Evolutionary conservation across 2,888 invertebrate genomes (phyloP), one percentile per base, ranked within the genome.

Genomic region (Eremobia ochroleuca): DNA sequence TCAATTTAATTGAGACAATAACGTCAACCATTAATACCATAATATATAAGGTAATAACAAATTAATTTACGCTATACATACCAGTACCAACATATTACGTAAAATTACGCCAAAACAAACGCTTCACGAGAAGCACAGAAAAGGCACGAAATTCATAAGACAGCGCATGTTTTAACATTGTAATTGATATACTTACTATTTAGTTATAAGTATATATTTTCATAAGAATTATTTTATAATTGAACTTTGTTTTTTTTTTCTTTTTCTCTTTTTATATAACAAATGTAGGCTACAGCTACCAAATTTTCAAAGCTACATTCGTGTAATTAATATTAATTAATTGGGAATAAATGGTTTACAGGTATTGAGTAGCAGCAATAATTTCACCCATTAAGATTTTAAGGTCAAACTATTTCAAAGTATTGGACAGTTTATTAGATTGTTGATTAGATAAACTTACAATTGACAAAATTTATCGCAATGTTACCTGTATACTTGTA

Each of bases 101-200:
- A 86, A 88, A 88, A 82, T 89, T 90, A 91, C 89, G 93, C 93
- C 90, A 92, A 94, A 94, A 93, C 92, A 93, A 95, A 90, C 87
- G 94, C 94, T 93, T 92, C 94, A 76, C 87, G 82, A 88, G 93
- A 95, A 94, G 94, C 95, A 93, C 91, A 88, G 91, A 92, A 95
- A 96, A 96, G 96, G 96, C 96, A 96, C 96, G 89, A 92, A 96
- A 95, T 96, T 96, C 96, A 96, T 96, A 96, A 96, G 96, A 96
- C 92, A 95, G 94, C 94, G 92, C 92, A 90, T 86, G 86, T 83
- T 86, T 75, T 78, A 88, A 88, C 67, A 91, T 88, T 92, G 87
- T 90, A 83, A 88, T 88, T 88, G 84, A 90, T 86, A 88, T 86
- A 90, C 82, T 85, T 86, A 90, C 82, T 85, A 81, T 69, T 69